Conservation (phyloP, 2,797 vertebrate species). For the Pelodytes ibericus region DNA sequence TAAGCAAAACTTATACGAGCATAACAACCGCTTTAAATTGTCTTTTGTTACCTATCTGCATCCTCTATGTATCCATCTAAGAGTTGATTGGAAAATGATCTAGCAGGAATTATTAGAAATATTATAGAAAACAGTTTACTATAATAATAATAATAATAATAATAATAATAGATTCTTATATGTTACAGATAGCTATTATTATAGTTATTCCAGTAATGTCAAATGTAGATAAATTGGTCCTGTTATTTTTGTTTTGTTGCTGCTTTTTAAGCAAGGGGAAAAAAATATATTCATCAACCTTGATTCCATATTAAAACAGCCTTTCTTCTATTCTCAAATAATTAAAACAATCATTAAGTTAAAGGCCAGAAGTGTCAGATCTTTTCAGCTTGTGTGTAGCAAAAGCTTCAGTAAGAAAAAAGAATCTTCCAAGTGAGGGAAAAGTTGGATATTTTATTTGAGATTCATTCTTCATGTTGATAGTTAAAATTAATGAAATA, state of each 20-base stretch:
- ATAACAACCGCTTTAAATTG: too few species aligned
- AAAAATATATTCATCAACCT: slow-evolving; percentile 10
- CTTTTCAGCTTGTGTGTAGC: slow-evolving; percentile 11
- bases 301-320: slow-evolving; percentile 28
- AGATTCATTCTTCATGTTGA: slow-evolving; percentile 44
- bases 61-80: too few species aligned
- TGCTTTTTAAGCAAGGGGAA: not conserved
- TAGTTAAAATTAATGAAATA: slow-evolving; percentile 66
- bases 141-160: too few species aligned
- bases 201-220: too few species aligned
- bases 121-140: too few species aligned
- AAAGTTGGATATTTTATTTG: slow-evolving; percentile 52
- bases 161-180: too few species aligned
- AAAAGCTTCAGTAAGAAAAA: slow-evolving; percentile 36
- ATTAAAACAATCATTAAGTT: slow-evolving; percentile 55
- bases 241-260: not conserved
- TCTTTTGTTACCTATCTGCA: too few species aligned
- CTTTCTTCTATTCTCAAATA: slow-evolving; percentile 42
- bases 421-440: slow-evolving; percentile 54
- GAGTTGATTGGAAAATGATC: too few species aligned
- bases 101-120: too few species aligned
- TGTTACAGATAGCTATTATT: too few species aligned
- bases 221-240: too few species aligned
- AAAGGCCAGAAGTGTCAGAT: slow-evolving; percentile 30
- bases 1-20: too few species aligned